Conservation (phyloP, 2,113 vertebrate genomes). For the Daboia siamensis region DNA sequence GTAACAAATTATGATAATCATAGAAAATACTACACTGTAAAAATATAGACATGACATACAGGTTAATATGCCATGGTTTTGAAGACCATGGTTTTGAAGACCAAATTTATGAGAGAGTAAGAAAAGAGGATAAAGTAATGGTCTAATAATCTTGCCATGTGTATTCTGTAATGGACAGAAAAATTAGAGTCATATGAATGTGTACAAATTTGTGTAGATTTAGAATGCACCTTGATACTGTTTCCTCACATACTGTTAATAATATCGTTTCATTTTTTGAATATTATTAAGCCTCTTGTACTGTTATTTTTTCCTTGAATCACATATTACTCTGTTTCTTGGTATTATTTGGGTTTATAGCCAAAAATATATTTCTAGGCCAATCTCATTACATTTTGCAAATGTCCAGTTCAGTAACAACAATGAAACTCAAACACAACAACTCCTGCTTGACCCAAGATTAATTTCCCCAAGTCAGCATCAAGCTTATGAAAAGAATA, state of each 20-base stretch:
- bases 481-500: slow-evolving; percentile 48
- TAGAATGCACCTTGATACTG: neutral
- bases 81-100: neutral
- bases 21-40: neutral
- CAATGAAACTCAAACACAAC: slow-evolving; percentile 51
- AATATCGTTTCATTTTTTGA: neutral
- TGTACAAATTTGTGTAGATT: neutral
- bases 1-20: neutral
- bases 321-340: neutral
- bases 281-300: neutral
- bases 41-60: neutral
- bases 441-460: slow-evolving; percentile 58
- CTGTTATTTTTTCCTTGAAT: neutral
- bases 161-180: neutral
- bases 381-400: slow-evolving; percentile 65
- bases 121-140: too few species aligned
- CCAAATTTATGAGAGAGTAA: neutral
- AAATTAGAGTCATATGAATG: neutral
- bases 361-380: slow-evolving; percentile 33
- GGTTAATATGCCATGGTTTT: neutral
- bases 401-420: slow-evolving; percentile 61
- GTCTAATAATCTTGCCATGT: neutral
- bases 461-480: slow-evolving; percentile 47
- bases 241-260: neutral
- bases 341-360: slow-evolving; percentile 13